A percentile compares a stretch with the other conserved stretches of the same genome.
Conservation (phyloP, 1,140 invertebrate genomes). For the Cotesia glomerata region DNA sequence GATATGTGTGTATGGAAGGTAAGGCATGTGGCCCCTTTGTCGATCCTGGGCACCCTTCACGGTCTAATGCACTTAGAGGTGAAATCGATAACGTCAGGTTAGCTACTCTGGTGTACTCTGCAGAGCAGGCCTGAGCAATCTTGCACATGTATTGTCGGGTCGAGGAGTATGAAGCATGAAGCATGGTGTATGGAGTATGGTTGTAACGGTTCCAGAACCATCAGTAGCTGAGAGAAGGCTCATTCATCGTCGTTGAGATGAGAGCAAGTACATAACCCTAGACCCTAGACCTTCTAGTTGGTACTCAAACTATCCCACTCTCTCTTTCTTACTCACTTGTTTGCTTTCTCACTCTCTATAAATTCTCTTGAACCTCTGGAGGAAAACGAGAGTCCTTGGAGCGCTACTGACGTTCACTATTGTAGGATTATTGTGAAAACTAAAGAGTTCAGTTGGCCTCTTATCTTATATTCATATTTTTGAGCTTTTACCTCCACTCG, state of each 20-base stretch:
- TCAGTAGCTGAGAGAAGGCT: neutral
- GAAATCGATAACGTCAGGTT: conserved; percentile 30
- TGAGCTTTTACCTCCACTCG: neutral
- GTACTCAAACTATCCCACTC: conserved; percentile 26
- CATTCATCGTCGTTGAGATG: neutral
- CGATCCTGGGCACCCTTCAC: conserved; percentile 25
- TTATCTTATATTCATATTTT: neutral
- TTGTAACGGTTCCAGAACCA: neutral
- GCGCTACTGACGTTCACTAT: neutral
- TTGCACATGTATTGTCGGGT: too few relatives aligned
- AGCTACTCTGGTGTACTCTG: neutral
- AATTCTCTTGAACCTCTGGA: conserved; percentile 4
- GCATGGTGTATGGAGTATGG: neutral
- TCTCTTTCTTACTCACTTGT: neutral
- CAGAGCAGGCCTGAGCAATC: neutral
- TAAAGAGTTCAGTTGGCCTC: conserved; percentile 12
- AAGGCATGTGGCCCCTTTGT: conserved; percentile 27
- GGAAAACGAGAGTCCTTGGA: neutral
- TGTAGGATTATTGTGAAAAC: neutral
- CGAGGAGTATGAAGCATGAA: neutral
- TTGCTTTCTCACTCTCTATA: neutral
- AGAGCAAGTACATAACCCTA: conserved; percentile 12
- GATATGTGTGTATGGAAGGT: neutral
- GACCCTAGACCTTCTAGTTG: conserved; percentile 11
- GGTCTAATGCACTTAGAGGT: conserved; percentile 30